These are phyloP conservation scores for Lophochroa leadbeateri DNA, from an alignment of 2,113 vertebrate species.

Conservation along the genomic window DNA sequence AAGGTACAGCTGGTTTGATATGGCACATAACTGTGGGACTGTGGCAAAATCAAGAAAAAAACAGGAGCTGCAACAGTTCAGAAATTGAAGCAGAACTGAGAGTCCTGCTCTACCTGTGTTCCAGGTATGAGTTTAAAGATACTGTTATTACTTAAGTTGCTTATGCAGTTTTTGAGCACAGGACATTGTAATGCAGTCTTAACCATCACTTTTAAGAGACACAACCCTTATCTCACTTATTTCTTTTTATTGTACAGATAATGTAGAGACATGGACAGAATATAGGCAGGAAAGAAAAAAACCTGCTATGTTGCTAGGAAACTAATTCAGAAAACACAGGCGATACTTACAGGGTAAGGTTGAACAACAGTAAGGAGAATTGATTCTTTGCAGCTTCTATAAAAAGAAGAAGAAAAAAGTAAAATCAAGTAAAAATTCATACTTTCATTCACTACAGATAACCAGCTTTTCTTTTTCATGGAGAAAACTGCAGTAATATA, in stretches of 20 bases:
- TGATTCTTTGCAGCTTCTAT: conserved; percentile 98
- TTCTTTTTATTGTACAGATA: conserved; percentile 8
- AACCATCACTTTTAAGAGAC: neutral
- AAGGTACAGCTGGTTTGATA: neutral
- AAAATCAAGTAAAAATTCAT: conserved; percentile 29
- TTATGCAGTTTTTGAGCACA: neutral
- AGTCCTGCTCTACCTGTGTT: neutral
- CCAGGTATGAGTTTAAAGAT: neutral
- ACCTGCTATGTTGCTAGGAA: conserved; percentile 52
- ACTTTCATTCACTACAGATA: neutral
- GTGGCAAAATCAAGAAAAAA: neutral
- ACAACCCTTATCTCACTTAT: neutral
- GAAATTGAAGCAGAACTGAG: neutral
- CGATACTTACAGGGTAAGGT: conserved; percentile 91
- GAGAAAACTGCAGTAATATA: neutral
- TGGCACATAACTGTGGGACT: fast-evolving
- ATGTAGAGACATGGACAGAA: neutral
- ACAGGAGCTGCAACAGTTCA: neutral
- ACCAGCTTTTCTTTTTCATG: conserved; percentile 7
- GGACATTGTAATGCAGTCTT: neutral
- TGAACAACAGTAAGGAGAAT: conserved; percentile 96
- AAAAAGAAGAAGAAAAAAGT: conserved; percentile 63
- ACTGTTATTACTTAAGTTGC: neutral
- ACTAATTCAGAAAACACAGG: conserved; percentile 30
- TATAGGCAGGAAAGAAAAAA: neutral